Evolutionary conservation across 2,113 vertebrate genomes (phyloP), one percentile per base, ranked within the genome.

Genomic region (Psittacula cyanocephala): DNA sequence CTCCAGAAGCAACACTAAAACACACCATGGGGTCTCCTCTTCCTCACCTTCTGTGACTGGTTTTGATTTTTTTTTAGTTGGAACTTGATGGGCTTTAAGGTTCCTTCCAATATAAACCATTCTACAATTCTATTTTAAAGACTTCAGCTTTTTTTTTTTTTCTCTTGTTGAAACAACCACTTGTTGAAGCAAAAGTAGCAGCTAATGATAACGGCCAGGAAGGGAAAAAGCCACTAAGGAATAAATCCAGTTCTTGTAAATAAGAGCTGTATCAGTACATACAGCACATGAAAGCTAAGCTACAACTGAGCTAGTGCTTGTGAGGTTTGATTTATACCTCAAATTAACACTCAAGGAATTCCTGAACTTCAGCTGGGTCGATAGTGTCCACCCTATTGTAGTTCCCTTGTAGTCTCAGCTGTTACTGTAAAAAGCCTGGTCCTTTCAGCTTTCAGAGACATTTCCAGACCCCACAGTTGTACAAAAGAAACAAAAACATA

Each of bases 261-360:
- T 13, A n/a, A 74, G 31, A 6, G 41, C 4, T 23, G 12, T 14
- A 10, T 37, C 13, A 8, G 2, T 8, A 2, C 0, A 8, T 5
- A 14, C 31, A 15, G 78, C 22, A 23, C 1, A 8, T 1, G 6
- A 33, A 35, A 31, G n/a, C 20, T 25, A 13, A 12, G 29, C 62
- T 16, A 16, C 11, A 19, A 31, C 23, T 4, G 13, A 75, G 33
- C 46, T 20, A 14, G 35, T 22, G 1, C 17, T 6, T 9, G 13
- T 1, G 3, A 83, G 25, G 24, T 47, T 55, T 31, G 39, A 47
- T 39, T 41, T 25, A 39, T 24, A 11, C 63, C 33, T 10, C 22
- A 27, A 22, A 44, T 39, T 23, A 46, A 23, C 27, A n/a, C 14
- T 33, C 29, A 27, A 10, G 25, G 37, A 29, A 9, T 7, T 17